Base-by-base conservation (phyloP, 2,797 vertebrate genomes). In the Sebastes diploproa region DNA sequence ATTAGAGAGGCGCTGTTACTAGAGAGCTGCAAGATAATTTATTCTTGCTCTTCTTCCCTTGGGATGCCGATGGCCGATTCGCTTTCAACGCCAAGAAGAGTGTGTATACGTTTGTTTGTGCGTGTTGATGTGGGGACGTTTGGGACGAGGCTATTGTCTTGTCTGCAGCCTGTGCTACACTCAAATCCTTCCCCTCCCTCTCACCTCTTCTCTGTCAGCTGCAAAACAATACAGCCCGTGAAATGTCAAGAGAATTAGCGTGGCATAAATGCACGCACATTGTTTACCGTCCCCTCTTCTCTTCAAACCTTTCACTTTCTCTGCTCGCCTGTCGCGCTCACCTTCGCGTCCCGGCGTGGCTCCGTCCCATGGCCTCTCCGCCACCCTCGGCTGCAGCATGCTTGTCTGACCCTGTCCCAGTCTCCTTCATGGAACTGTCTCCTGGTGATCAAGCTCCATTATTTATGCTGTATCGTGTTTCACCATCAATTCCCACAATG, bases 391-490 rank as follows among this genome's bases (percentile, higher is more conserved):
- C 88, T 85, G 78, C 81, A 86, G 86, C 88, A 78, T 86, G 89
- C 84, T 73, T 90, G 90, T 90, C 92, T 92, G 91, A 94, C 93
- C 88, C 93, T 86, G 87, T 91, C 80, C 16, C 88, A 72, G 86
- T 93, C 93, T 92, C 86, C 90, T 92, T 88, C 86, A 85, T 83
- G 80, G 77, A 50, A 70, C 86, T 77, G 83, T 85, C 77, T 88
- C 85, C 82, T 88, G 78, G 88, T 88, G 89, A 90, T 87, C 90
- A 89, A 82, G 90, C 92, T 94, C 90, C 90, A 94, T 95, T 95
- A 95, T 95, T 94, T 94, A 94, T 94, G 88, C 91, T 85, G 91
- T 92, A 94, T 96, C 87, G 77, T 82, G 80, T 96, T 95, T 90
- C 93, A 77, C 91, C 93, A 95, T 95, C 92, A 92, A 89, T 94